phyloP scores from a whole-genome alignment of 2,888 invertebrate genomes.

The Calameuta idolon region DNA sequence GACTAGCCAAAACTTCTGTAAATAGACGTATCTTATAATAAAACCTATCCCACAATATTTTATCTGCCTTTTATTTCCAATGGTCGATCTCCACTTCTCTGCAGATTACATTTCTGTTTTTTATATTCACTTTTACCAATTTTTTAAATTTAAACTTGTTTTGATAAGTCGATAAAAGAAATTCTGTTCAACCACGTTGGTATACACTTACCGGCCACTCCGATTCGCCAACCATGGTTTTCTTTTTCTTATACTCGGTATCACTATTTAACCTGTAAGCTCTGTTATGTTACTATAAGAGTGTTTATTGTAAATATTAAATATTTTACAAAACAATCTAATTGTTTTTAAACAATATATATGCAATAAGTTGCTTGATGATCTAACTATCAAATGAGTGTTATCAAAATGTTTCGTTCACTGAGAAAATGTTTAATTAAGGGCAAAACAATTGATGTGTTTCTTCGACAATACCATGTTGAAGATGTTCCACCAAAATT shows the following conservation, averaged over 20 bases:
- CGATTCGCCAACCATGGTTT: neutral
- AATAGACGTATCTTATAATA: slow-evolving; percentile 60
- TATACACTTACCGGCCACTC: neutral
- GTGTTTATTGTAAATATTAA: neutral
- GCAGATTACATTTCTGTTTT: neutral
- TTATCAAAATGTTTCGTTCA: neutral
- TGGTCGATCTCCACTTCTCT: neutral
- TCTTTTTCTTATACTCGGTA: neutral
- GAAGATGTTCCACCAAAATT: neutral
- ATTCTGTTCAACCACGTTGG: neutral
- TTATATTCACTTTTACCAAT: neutral
- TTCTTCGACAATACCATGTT: neutral
- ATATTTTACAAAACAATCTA: neutral
- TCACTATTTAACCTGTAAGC: neutral
- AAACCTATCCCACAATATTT: slow-evolving; percentile 37
- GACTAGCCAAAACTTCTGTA: slow-evolving; percentile 61
- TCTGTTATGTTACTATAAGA: neutral
- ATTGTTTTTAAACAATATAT: neutral
- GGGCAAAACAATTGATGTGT: neutral
- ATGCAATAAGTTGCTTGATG: neutral
- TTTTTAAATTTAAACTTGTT: neutral
- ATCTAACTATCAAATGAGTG: neutral
- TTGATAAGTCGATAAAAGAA: neutral
- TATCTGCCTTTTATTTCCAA: neutral
- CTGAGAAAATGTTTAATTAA: neutral